These are phyloP conservation scores for Acropora tenuis DNA, from an alignment of 64 coral and sea anemone species.

Conservation along the genomic window DNA sequence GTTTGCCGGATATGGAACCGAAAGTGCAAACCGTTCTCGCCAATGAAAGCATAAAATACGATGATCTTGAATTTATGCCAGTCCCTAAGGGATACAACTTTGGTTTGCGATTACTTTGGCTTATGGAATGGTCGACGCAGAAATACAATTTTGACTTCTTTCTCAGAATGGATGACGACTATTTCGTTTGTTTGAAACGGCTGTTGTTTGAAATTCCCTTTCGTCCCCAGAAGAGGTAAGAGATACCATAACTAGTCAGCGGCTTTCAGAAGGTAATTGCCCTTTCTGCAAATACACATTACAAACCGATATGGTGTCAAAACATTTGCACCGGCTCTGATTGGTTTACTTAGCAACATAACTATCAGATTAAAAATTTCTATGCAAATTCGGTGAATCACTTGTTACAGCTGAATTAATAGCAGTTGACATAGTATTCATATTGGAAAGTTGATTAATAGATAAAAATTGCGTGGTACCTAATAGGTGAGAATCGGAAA, in stretches of 20 bases:
- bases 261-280: background rate
- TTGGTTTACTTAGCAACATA: background rate
- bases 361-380: background rate
- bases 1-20: conserved; percentile 66
- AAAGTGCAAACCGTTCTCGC: conserved; percentile 45
- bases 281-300: background rate
- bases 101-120: conserved; percentile 78
- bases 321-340: background rate
- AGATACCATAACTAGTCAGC: background rate
- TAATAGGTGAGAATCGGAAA: no score
- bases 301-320: background rate
- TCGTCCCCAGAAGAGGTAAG: conserved; percentile 45
- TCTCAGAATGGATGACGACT: conserved; percentile 92
- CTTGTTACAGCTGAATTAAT: no score
- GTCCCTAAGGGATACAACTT: conserved; percentile 81
- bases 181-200: conserved; percentile 86
- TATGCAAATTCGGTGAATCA: no score
- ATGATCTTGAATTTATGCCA: conserved; percentile 79
- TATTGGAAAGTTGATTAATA: no score
- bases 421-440: no score
- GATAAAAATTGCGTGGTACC: no score
- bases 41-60: conserved; percentile 63
- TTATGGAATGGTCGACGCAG: conserved; percentile 68
- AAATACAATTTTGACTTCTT: conserved; percentile 89
- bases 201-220: conserved; percentile 77